Base-by-base conservation (phyloP, 35 echinoderm and acorn worm species). In the Lytechinus variegatus region DNA sequence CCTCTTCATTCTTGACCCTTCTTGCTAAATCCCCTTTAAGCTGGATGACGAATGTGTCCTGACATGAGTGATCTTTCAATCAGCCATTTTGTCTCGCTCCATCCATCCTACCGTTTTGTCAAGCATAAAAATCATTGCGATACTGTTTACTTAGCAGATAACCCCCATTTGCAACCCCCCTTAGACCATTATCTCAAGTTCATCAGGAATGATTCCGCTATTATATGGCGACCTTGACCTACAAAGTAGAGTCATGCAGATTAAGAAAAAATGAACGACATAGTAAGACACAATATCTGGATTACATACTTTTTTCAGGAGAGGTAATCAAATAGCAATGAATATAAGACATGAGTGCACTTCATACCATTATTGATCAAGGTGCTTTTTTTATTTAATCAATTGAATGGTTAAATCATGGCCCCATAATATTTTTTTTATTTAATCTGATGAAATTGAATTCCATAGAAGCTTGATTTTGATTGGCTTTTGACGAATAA, bases 11-110 rank as follows among this genome's bases (percentile, higher is more conserved):
- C 33, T 24, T 79, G 66, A 79, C 66, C 66, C 66, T 79, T 6
- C 21, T 24, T 24, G 6, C 3, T 79, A n/a, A 4, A 14, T 79
- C 21, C 12, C 66, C 66, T 79, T 79, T 79, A 79, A 79, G 8
- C 66, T 79, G 66, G 66, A 79, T 79, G 66, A 79, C 24, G n/a
- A 79, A 79, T 16, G 66, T 79, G n/a, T 24, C 4, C 4, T 6
- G 66, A 79, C 66, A 79, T 79, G 66, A 79, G 66, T 79, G 66
- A 79, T 79, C 66, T 79, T 79, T 79, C 66, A 19, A 79, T 79
- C 66, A 24, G 21, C 66, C 66, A 79, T 79, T 79, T 79, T 79
- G 66, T 79, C 19, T 79, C 66, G 14, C 66, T 79, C 66, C 14
- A 79, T 79, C 66, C 66, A 79, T 79, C 66, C 66, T 21, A 79